Conservation (phyloP, 1,140 invertebrate genomes). For the Megathymus violae region DNA sequence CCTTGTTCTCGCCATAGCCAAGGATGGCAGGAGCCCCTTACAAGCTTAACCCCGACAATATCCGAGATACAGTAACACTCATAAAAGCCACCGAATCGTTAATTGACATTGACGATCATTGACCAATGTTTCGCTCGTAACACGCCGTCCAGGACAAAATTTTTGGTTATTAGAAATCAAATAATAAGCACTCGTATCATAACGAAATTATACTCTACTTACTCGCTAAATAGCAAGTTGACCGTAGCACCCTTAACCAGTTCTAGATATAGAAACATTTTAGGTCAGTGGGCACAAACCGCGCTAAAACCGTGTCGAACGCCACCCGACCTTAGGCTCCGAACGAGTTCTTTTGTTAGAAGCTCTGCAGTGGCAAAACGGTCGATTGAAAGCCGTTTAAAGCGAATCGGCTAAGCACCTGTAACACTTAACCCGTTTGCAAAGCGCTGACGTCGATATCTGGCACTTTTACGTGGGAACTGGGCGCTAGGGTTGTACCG, state of each 20-base stretch:
- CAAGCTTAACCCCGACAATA: too few species aligned
- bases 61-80: too few species aligned
- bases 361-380: constrained; percentile 30
- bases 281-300: constrained; percentile 29
- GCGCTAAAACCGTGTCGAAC: constrained; percentile 31
- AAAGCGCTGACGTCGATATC: constrained; percentile 64
- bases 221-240: not conserved
- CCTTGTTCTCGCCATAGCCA: too few species aligned
- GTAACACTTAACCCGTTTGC: constrained; percentile 67
- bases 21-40: too few species aligned
- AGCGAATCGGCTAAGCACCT: constrained; percentile 66
- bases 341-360: constrained; percentile 33
- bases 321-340: constrained; percentile 28
- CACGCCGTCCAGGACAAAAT: too few species aligned
- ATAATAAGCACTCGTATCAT: too few species aligned
- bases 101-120: too few species aligned
- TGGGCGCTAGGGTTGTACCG: constrained; percentile 39
- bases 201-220: not conserved
- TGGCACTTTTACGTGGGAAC: constrained; percentile 60
- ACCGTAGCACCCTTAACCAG: not conserved
- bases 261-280: constrained; percentile 14
- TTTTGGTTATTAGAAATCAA: too few species aligned
- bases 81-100: too few species aligned
- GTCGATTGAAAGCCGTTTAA: constrained; percentile 54
- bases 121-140: too few species aligned